Percentiles rank a stretch among this genome's conserved stretches.
Conservation (phyloP, 2,888 invertebrate species). For the Poecilus cupreus region DNA sequence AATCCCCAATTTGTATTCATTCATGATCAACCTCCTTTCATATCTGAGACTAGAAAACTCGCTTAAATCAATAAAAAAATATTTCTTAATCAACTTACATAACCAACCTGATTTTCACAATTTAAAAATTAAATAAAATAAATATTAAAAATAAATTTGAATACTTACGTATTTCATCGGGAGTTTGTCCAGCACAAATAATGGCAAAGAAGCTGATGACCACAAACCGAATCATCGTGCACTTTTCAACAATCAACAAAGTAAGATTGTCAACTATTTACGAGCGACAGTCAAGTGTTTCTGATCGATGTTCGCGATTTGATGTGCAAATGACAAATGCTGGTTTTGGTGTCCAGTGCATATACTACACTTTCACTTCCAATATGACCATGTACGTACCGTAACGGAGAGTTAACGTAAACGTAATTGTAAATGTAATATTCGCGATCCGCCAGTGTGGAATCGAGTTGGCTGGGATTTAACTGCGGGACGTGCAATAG, state of each 20-base stretch:
- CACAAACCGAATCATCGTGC: conserved; percentile 21
- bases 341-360: background rate
- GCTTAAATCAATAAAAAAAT: background rate
- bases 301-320: conserved; percentile 64
- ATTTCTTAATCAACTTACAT: background rate
- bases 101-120: background rate
- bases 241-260: background rate
- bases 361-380: conserved; percentile 47
- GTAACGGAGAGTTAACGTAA: background rate
- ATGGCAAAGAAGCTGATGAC: conserved; percentile 9
- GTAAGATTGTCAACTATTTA: background rate
- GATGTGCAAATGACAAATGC: conserved; percentile 65
- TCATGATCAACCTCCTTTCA: background rate
- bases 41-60: background rate
- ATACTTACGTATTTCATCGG: conserved; percentile 13
- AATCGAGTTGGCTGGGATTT: background rate
- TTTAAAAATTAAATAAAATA: background rate
- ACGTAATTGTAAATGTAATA: conserved; percentile 20
- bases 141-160: background rate
- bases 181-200: background rate
- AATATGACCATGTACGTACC: conserved; percentile 42
- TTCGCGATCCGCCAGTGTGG: background rate
- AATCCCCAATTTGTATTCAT: too few species aligned
- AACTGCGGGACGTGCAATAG: background rate
- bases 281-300: background rate